Conservation (phyloP, 2,888 invertebrate genomes). For the Helleia helle region DNA sequence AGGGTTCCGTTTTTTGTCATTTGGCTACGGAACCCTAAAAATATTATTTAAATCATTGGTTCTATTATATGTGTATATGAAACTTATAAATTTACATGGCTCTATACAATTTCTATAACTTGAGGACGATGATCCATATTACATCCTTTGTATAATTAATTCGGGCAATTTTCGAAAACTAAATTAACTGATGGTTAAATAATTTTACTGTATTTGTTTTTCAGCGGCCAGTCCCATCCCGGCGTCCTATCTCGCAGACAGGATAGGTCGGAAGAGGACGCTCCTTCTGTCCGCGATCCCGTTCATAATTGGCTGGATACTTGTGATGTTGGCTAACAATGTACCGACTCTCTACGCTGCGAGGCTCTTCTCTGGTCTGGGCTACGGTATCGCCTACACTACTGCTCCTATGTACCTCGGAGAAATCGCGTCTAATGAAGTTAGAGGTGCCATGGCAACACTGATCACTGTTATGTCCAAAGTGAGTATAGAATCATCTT, state of each 20-base stretch:
- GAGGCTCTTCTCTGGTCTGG: slow-evolving; percentile 75
- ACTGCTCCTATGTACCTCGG: slow-evolving; percentile 77
- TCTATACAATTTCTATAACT: no score
- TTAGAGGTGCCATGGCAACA: slow-evolving; percentile 75
- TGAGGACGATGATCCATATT: no score
- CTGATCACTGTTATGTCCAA: slow-evolving; percentile 73
- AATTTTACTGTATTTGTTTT: slow-evolving; percentile 28
- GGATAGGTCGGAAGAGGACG: slow-evolving; percentile 77
- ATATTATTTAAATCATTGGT: no score
- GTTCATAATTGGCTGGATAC: slow-evolving; percentile 76
- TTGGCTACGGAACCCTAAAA: no score
- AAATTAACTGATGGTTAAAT: no score
- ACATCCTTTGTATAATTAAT: no score
- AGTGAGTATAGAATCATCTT: slow-evolving; percentile 43
- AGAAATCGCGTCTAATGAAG: slow-evolving; percentile 75
- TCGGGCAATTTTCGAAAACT: no score
- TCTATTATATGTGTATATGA: no score
- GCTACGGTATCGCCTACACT: slow-evolving; percentile 75
- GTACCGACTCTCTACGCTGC: slow-evolving; percentile 74
- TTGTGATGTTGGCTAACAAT: slow-evolving; percentile 74
- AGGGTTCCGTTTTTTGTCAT: no score
- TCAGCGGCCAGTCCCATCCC: slow-evolving; percentile 76
- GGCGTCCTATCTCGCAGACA: slow-evolving; percentile 76
- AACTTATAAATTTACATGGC: no score
- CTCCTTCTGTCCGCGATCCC: slow-evolving; percentile 75